phyloP scores from a whole-genome alignment of 2,113 vertebrate species.

The Platysternon megacephalum region DNA sequence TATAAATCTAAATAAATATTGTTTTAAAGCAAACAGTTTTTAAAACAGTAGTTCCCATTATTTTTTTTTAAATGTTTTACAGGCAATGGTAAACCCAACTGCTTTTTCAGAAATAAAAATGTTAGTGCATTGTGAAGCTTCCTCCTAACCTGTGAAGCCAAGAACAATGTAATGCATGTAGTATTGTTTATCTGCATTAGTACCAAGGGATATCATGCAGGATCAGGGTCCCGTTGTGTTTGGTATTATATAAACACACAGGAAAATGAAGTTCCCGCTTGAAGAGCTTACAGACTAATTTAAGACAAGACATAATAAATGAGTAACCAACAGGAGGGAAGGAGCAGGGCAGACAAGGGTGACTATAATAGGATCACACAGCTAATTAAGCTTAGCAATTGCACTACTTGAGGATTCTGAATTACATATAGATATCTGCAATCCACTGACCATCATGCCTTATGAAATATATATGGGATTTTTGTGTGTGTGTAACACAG shows the following conservation, averaged over 20 bases:
- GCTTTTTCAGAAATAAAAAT: background rate
- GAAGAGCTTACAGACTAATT: background rate
- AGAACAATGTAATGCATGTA: background rate
- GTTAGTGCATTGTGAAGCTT: background rate
- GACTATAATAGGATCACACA: background rate
- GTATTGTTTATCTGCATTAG: background rate
- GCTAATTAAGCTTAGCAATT: accelerated
- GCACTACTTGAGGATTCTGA: background rate
- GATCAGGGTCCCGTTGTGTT: background rate
- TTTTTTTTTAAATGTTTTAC: background rate
- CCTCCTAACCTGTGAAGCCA: accelerated
- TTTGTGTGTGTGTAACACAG: background rate
- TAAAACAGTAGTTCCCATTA: accelerated
- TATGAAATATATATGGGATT: background rate
- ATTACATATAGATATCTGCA: accelerated
- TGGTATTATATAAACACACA: background rate
- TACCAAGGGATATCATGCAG: background rate
- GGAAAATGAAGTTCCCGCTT: background rate
- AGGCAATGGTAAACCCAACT: background rate
- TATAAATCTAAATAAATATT: background rate
- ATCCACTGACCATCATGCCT: background rate
- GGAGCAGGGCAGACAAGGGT: accelerated
- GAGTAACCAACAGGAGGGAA: background rate
- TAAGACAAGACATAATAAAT: background rate
- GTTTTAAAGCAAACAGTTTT: background rate